Evolutionary conservation across 1,140 invertebrate genomes (phyloP).

Genomic region (Brachionus manjavacas): DNA sequence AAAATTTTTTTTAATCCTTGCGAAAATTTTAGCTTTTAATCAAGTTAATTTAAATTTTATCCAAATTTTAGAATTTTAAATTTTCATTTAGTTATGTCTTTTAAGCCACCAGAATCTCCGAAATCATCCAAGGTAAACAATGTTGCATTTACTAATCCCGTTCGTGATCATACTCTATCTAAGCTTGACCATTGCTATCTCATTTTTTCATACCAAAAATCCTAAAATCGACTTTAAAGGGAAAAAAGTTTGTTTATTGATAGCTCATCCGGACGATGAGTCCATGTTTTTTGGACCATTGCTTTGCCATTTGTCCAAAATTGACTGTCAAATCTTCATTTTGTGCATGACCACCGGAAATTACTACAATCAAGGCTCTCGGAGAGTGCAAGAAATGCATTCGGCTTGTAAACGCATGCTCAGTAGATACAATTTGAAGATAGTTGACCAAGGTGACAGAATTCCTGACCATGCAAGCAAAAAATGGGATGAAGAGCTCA

Average conservation of each 20-base stretch:
- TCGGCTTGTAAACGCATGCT: conserved; percentile 71
- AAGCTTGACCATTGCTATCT: neutral
- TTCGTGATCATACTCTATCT: conserved; percentile 5
- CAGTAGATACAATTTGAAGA: conserved; percentile 65
- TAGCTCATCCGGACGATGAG: conserved; percentile 86
- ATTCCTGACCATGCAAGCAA: conserved; percentile 70
- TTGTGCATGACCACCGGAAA: conserved; percentile 60
- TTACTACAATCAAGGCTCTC: conserved; percentile 66
- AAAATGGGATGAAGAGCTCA: conserved; percentile 69
- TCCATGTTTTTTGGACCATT: conserved; percentile 96
- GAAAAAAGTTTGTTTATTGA: conserved; percentile 49
- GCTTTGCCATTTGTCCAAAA: conserved; percentile 58
- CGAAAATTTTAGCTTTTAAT: neutral
- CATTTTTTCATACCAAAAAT: neutral
- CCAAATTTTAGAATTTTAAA: neutral
- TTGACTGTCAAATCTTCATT: neutral
- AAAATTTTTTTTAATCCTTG: neutral
- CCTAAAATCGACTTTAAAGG: neutral
- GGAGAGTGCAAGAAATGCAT: conserved; percentile 72
- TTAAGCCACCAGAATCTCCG: conserved; percentile 11
- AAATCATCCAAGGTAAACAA: neutral
- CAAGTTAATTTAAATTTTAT: neutral
- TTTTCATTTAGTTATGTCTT: neutral
- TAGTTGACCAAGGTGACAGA: conserved; percentile 45
- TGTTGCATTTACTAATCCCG: neutral